These are phyloP conservation scores for Ryuthela nishihirai DNA, from an alignment of 2,888 invertebrate genomes.

Conservation along the genomic window DNA sequence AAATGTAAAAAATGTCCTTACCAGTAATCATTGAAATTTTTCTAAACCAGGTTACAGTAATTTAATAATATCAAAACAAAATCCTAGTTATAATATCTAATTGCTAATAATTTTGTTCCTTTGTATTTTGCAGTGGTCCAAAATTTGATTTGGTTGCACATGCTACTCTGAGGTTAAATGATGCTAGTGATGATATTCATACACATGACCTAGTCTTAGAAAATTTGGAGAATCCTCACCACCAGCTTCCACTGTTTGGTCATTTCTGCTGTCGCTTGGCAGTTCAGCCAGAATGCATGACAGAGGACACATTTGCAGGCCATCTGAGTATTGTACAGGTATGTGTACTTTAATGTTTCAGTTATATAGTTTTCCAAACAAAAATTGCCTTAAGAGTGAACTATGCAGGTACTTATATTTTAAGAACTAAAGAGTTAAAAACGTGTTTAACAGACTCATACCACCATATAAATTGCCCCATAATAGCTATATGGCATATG, in stretches of 20 bases:
- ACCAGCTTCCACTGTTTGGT: slow-evolving; percentile 59
- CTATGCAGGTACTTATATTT: neutral
- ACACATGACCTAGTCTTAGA: slow-evolving; percentile 59
- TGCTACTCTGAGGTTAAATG: slow-evolving; percentile 57
- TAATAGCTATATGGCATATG: too few relatives aligned
- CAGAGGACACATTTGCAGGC: slow-evolving; percentile 51
- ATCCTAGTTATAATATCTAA: too few relatives aligned
- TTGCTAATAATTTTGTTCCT: too few relatives aligned
- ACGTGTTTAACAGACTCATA: neutral
- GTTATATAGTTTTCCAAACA: too few relatives aligned
- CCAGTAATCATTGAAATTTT: too few relatives aligned
- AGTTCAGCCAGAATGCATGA: slow-evolving; percentile 58
- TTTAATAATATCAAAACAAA: too few relatives aligned
- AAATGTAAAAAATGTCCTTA: too few relatives aligned
- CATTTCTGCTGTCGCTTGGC: slow-evolving; percentile 64
- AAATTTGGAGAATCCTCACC: slow-evolving; percentile 42
- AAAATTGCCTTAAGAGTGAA: neutral
- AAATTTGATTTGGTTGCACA: slow-evolving; percentile 62
- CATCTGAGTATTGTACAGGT: slow-evolving; percentile 50
- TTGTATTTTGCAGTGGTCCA: slow-evolving; percentile 56
- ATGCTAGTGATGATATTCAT: slow-evolving; percentile 58
- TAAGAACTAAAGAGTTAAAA: neutral
- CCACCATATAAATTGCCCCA: too few relatives aligned
- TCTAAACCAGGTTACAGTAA: too few relatives aligned
- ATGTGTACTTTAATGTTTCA: slow-evolving; percentile 23